Evolutionary conservation across 2,888 invertebrate species (phyloP), one percentile per base, ranked within the genome.

Genomic region (Calameuta pallipes): DNA sequence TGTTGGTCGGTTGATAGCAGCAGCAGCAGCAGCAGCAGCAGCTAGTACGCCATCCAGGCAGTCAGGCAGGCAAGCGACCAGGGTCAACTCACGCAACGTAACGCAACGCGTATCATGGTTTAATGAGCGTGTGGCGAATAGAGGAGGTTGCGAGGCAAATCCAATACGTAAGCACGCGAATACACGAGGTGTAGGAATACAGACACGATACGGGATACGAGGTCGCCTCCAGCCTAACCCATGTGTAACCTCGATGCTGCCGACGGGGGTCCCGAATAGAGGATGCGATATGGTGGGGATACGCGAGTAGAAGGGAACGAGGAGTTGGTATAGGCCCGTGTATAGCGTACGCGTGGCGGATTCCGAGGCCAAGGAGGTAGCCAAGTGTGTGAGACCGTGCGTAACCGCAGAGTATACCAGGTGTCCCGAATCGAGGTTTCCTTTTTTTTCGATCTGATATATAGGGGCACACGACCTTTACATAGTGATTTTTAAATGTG

Each of bases 21-120:
- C 23, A 41, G 41, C 15, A 41, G 41, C 23, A 41, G 15, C 41
- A 35, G 35, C 35, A 41, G 41, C 41, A 56, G 56, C 23, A 56
- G 56, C 23, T 9, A 56, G 56, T 56, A 56, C 56, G 56, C 56
- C 56, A 9, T 56, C 9, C 56, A 56, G 56, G 23, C 56, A 56
- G 56, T 56, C 56, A 56, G 23, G 23, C 56, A 56, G 56, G 56
- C 56, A 56, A 56, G 56, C 56, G 23, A 56, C 56, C 56, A 56
- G 56, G 56, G 23, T 56, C 56, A 15, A 56, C 56, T 56, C 56
- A 56, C 56, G 56, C 56, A 56, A 56, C 56, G 86, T 87, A 87
- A 88, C 87, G 86, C 87, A 85, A 86, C 82, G 84, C 85, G 83
- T 87, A 86, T 85, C 82, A 81, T 82, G 81, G 81, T 85, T 80